These are phyloP conservation scores for Psix sp. DNA, from an alignment of 1,140 invertebrate genomes.

Conservation along the genomic window DNA sequence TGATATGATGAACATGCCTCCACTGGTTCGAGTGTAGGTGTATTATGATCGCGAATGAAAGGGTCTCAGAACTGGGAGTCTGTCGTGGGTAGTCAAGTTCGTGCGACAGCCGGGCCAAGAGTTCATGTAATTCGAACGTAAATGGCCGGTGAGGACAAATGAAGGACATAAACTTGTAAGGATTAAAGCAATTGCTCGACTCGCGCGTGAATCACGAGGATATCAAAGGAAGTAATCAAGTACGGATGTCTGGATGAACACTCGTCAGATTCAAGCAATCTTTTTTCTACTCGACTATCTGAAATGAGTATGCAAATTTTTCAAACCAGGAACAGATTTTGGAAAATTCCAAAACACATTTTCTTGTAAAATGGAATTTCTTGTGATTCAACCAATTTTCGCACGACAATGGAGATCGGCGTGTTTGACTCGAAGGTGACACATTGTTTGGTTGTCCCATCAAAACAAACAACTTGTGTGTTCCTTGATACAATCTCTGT, in stretches of 20 bases:
- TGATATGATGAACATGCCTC: slow-evolving; percentile 56
- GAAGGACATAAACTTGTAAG: slow-evolving; percentile 60
- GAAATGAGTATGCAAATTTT: too few relatives aligned
- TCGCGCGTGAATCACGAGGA: slow-evolving; percentile 50
- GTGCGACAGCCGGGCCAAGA: slow-evolving; percentile 44
- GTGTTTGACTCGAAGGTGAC: slow-evolving; percentile 18
- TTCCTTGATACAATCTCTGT: slow-evolving; percentile 20
- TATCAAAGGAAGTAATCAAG: slow-evolving; percentile 60
- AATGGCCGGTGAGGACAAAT: slow-evolving; percentile 60
- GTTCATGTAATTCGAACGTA: slow-evolving; percentile 56
- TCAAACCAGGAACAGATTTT: not conserved
- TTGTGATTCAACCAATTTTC: not conserved
- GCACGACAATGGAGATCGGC: not conserved
- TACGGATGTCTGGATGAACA: slow-evolving; percentile 47
- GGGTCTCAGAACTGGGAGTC: slow-evolving; percentile 37
- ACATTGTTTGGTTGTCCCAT: slow-evolving; percentile 5
- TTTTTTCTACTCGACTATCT: too few relatives aligned
- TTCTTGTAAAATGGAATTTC: not conserved
- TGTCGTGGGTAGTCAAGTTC: slow-evolving; percentile 45
- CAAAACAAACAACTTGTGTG: slow-evolving; percentile 30
- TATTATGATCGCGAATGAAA: slow-evolving; percentile 60
- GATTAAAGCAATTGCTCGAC: slow-evolving; percentile 51
- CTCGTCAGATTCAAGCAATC: slow-evolving; percentile 22
- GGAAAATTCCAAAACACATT: too few relatives aligned
- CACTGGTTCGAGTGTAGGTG: slow-evolving; percentile 50